A percentile compares a stretch with the other conserved stretches of the same genome.
Conservation (phyloP, 2,113 vertebrate genomes). For the Felis catus region F.catus_Fca126_mat1.0 CM031425.1:11562001-11562500, state of each 20-base stretch:
- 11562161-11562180: neutral
- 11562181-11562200: neutral
- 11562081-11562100: rapidly evolving
- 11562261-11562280: neutral
- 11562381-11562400: slow-evolving; percentile 3
- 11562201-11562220: neutral
- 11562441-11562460: slow-evolving; percentile 14
- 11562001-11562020: neutral
- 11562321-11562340: neutral
- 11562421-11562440: neutral
- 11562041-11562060: neutral
- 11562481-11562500: slow-evolving; percentile 49
- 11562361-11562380: neutral
- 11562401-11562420: neutral
- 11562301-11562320: neutral
- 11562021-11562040: neutral
- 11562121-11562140: neutral
- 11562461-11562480: neutral
- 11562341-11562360: neutral
- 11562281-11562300: rapidly evolving
- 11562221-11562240: slow-evolving; percentile 27
- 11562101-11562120: neutral
- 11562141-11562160: neutral
- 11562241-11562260: neutral
- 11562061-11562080: neutral